These are phyloP conservation scores for Virgularia gustaviana DNA, from an alignment of 92 coral and sea anemone species.

Conservation along the genomic window DNA sequence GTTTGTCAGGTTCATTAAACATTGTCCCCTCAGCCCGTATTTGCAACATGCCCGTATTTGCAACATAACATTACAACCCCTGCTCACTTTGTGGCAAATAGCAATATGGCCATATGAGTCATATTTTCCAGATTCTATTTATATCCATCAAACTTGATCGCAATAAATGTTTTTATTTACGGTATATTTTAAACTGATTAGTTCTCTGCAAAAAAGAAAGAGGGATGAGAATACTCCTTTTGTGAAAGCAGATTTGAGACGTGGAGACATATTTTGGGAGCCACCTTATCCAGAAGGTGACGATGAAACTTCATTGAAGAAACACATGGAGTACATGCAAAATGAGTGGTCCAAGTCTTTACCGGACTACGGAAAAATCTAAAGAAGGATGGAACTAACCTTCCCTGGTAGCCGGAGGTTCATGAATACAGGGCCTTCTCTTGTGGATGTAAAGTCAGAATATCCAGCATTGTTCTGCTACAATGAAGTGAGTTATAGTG, in stretches of 20 bases:
- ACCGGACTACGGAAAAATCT: constrained; percentile 44
- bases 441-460: constrained; percentile 38
- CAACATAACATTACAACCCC: no score
- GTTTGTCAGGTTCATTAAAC: no score
- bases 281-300: constrained; percentile 66
- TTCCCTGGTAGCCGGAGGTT: constrained; percentile 43
- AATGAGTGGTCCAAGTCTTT: constrained; percentile 34
- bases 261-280: constrained; percentile 58
- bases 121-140: no score
- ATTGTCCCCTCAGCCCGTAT: no score
- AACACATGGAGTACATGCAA: constrained; percentile 45
- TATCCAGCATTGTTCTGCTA: constrained; percentile 54
- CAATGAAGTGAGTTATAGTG: constrained; percentile 27
- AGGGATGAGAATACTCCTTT: no score
- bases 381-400: constrained; percentile 46
- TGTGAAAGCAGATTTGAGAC: constrained; percentile 51
- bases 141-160: no score
- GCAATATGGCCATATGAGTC: no score
- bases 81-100: no score
- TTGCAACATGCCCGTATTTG: no score
- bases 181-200: no score
- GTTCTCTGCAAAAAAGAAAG: no score
- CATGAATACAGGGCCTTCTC: constrained; percentile 42
- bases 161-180: no score
- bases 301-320: constrained; percentile 52